Evolutionary conservation across 2,888 invertebrate species (phyloP).

Genomic region (Hypsopygia costalis): DNA sequence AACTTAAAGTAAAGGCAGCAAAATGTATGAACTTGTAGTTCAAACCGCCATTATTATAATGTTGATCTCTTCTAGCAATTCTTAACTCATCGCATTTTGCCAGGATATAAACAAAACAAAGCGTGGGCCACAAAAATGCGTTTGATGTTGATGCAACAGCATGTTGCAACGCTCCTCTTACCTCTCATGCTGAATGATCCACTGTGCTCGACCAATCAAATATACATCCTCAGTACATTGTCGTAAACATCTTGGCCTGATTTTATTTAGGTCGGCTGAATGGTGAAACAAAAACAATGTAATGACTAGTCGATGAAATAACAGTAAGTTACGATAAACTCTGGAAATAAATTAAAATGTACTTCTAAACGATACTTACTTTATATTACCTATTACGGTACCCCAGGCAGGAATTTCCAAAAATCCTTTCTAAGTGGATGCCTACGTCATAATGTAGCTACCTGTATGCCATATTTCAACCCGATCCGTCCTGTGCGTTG

Average conservation of each 20-base stretch:
- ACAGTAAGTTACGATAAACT: background rate
- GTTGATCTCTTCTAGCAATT: background rate
- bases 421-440: no score
- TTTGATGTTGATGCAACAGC: constrained; percentile 5
- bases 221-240: constrained; percentile 6
- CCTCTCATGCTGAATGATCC: constrained; percentile 3
- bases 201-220: constrained; percentile 1
- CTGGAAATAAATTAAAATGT: background rate
- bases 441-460: no score
- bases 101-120: background rate
- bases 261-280: constrained; percentile 6
- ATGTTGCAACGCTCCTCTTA: constrained; percentile 1
- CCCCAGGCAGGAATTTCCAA: no score
- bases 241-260: constrained; percentile 4
- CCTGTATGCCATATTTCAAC: no score
- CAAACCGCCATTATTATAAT: no score
- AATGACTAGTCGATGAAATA: background rate
- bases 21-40: no score
- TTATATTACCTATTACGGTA: no score
- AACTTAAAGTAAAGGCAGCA: no score
- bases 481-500: no score
- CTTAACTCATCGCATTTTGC: background rate
- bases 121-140: constrained; percentile 2
- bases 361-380: no score
- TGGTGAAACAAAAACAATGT: constrained; percentile 6